Conservation (phyloP, 2,113 vertebrate genomes). For the Phalacrocorax pelagicus region DNA sequence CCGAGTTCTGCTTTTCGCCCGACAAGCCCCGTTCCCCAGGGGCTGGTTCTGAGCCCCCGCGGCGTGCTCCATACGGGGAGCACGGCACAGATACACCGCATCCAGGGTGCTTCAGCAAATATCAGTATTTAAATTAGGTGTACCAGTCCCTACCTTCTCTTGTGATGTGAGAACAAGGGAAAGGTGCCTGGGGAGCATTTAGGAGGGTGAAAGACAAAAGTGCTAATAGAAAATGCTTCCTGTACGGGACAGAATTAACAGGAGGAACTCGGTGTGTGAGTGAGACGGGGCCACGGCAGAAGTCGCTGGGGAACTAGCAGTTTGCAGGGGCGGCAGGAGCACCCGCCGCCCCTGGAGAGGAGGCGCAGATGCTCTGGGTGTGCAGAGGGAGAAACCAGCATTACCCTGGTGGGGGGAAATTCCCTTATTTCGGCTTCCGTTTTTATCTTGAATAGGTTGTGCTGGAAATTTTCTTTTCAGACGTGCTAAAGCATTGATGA, state of each 20-base stretch:
- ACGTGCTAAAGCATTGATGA: neutral
- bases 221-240: neutral
- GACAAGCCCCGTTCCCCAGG: too few species aligned
- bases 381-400: neutral
- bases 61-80: fast-evolving
- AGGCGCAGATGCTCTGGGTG: neutral
- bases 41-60: fast-evolving
- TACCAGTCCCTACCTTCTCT: neutral
- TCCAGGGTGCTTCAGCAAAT: neutral
- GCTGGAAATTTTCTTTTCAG: neutral
- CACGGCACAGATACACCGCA: fast-evolving
- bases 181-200: neutral
- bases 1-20: neutral
- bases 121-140: neutral
- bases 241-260: neutral
- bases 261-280: fast-evolving
- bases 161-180: neutral
- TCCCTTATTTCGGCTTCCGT: neutral
- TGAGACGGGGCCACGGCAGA: neutral
- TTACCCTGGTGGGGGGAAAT: fast-evolving
- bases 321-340: too few species aligned
- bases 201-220: neutral
- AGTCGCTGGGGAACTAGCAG: fast-evolving
- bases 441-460: neutral
- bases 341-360: fast-evolving